Evolutionary conservation across 2,888 invertebrate genomes (phyloP).

Genomic region (Acanthosepion esculentum): DNA sequence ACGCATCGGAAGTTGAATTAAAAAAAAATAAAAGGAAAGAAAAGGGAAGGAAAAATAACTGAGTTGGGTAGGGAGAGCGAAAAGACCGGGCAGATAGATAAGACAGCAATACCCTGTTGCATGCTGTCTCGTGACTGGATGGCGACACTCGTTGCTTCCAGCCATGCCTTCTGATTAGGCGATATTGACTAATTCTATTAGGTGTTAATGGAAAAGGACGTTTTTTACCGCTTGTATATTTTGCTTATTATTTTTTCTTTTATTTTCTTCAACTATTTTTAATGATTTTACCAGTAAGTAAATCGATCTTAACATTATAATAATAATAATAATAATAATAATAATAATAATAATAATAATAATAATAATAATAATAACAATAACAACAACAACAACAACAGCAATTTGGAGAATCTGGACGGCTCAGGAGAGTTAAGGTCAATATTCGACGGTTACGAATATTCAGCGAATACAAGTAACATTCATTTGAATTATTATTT

Average conservation of each 20-base stretch:
- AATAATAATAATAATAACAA: not conserved
- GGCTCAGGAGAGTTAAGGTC: too few relatives aligned
- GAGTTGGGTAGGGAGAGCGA: too few relatives aligned
- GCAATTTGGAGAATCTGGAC: too few relatives aligned
- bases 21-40: not conserved
- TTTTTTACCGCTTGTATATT: too few relatives aligned
- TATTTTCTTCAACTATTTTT: not conserved
- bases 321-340: not conserved
- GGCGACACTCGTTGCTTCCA: constrained; percentile 6
- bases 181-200: not conserved
- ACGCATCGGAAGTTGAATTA: not conserved
- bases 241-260: not conserved
- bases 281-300: not conserved
- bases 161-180: not conserved
- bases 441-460: too few relatives aligned
- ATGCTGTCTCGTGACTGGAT: not conserved
- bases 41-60: not conserved
- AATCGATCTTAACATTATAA: not conserved
- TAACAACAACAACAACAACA: too few relatives aligned
- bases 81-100: not conserved
- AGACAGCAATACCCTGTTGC: not conserved
- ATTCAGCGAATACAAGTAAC: too few relatives aligned
- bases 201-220: not conserved
- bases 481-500: too few relatives aligned
- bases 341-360: not conserved